phyloP scores from a whole-genome alignment of 2,888 invertebrate species.

The Antitype chi region DNA sequence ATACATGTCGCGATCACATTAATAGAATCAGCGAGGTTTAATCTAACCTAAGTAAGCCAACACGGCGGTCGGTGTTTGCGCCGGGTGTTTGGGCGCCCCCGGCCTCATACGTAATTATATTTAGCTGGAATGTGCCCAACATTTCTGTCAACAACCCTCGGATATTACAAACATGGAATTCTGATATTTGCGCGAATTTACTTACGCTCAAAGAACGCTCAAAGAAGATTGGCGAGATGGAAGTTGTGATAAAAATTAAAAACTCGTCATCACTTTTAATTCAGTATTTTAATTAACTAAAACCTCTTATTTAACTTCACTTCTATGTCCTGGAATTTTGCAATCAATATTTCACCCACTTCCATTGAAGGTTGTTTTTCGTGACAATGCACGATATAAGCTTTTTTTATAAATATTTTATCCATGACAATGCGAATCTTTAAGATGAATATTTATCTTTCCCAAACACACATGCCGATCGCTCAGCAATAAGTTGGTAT shows the following conservation, averaged over 20 bases:
- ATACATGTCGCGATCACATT: constrained; percentile 26
- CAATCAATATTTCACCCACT: too few relatives aligned
- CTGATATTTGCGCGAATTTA: constrained; percentile 26
- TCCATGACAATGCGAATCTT: not conserved
- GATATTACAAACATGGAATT: constrained; percentile 21
- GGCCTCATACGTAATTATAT: constrained; percentile 42
- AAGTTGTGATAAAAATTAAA: not conserved
- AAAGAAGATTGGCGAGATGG: not conserved
- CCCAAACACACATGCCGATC: not conserved
- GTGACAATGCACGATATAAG: too few relatives aligned
- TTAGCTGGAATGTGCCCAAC: constrained; percentile 47
- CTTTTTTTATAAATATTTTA: not conserved
- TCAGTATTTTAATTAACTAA: not conserved
- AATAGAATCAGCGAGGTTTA: constrained; percentile 50
- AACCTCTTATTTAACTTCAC: too few relatives aligned
- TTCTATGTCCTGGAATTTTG: too few relatives aligned
- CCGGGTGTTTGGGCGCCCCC: constrained; percentile 40
- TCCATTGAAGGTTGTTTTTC: too few relatives aligned
- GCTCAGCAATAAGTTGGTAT: not conserved
- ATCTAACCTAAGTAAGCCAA: constrained; percentile 54
- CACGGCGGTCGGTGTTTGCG: constrained; percentile 41
- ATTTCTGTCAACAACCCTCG: constrained; percentile 23
- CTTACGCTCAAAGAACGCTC: not conserved
- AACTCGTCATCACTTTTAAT: not conserved
- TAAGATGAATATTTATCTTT: not conserved